Evolutionary conservation across 2,888 invertebrate genomes (phyloP).

Genomic region (Lasioglossum morio): DNA sequence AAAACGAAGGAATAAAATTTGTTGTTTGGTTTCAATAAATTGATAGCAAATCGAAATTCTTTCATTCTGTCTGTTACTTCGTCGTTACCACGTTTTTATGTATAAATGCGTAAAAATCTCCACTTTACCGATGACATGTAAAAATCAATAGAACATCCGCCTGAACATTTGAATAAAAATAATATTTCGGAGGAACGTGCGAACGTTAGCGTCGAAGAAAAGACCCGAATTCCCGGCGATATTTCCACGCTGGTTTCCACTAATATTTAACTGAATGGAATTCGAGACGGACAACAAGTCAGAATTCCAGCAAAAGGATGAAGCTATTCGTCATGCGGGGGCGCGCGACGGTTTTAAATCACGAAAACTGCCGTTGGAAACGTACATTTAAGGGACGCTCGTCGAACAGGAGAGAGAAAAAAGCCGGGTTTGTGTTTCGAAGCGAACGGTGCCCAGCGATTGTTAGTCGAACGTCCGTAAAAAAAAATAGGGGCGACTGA

Average conservation of each 20-base stretch:
- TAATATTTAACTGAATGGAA: neutral
- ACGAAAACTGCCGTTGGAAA: constrained; percentile 20
- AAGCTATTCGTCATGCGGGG: neutral
- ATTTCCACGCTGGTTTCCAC: neutral
- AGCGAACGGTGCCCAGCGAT: constrained; percentile 13
- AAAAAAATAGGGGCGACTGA: neutral
- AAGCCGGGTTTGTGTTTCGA: constrained; percentile 2
- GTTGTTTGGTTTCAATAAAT: no score
- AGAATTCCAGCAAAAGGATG: neutral
- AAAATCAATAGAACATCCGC: neutral
- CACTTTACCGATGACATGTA: neutral
- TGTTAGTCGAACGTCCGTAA: constrained; percentile 26
- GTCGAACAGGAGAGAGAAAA: neutral
- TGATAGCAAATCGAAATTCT: no score
- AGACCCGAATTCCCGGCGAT: neutral
- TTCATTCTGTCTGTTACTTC: no score
- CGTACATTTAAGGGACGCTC: constrained; percentile 23
- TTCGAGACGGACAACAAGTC: neutral
- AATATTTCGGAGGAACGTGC: neutral
- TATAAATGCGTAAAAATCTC: no score
- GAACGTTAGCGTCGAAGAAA: neutral
- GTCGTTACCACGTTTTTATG: no score
- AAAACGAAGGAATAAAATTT: no score
- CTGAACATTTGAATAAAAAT: neutral
- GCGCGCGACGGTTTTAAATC: neutral